phyloP scores from a whole-genome alignment of 2,888 invertebrate genomes.

The Salticus scenicus region DNA sequence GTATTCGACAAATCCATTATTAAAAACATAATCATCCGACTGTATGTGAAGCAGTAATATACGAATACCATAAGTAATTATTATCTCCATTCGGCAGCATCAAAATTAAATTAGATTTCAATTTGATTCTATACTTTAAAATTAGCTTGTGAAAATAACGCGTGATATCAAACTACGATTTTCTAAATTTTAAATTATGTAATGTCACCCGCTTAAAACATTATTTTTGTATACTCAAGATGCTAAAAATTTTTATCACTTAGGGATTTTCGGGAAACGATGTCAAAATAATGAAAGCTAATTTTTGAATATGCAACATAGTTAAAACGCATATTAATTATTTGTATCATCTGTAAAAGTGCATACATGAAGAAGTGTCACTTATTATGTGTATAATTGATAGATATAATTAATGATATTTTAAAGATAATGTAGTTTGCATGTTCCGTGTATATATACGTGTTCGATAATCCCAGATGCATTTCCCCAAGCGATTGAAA shows the following conservation, averaged over 20 bases:
- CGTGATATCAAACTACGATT: too few species aligned
- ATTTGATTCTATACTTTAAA: too few species aligned
- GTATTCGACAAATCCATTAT: too few species aligned
- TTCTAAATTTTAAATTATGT: too few species aligned
- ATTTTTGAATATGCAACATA: not conserved
- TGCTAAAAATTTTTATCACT: not conserved
- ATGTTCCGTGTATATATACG: not conserved
- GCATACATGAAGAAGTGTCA: not conserved
- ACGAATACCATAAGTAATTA: too few species aligned
- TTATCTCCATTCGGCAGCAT: too few species aligned
- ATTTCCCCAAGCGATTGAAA: not conserved
- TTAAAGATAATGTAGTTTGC: constrained; percentile 12
- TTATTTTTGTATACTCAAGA: not conserved
- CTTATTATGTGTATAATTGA: not conserved
- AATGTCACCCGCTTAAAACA: too few species aligned
- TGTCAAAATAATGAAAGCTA: constrained; percentile 6
- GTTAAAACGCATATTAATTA: not conserved
- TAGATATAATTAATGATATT: constrained; percentile 1
- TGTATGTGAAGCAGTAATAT: too few species aligned
- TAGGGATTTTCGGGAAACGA: not conserved
- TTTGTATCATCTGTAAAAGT: not conserved
- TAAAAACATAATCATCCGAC: too few species aligned
- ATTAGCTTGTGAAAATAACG: too few species aligned
- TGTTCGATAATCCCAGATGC: not conserved
- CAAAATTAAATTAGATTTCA: too few species aligned